Evolutionary conservation across 2,113 vertebrate genomes (phyloP), one percentile per base, ranked within the genome.

Genomic region (Trematocara nigrifrons): DNA sequence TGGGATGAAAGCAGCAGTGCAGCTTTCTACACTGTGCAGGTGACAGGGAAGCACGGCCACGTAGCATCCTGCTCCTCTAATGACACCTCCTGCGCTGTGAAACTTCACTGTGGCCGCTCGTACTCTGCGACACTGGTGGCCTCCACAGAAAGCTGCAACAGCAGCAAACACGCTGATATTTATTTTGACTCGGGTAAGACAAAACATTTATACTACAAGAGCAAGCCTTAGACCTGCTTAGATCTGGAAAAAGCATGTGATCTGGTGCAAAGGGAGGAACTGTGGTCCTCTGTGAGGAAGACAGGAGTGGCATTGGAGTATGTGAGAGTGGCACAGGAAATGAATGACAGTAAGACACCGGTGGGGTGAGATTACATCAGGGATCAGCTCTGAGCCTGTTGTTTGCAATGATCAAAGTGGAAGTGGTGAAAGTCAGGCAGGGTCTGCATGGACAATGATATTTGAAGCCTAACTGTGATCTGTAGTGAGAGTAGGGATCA

Each of bases 101-200:
- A 82, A n/a, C 91, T 95, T 31, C 47, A 91, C 61, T 95, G 95
- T 18, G 93, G 95, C 31, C 54, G 2, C 22, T 51, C 66, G 1
- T 95, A 96, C 88, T 88, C 78, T 5, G 93, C 94, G 5, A 87
- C 91, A 4, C 92, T 96, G 83, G 89, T 94, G 77, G 95, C 95
- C 42, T 93, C 94, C 51, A 93, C 94, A 13, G 89, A 87, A 6
- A 90, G 79, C 85, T 95, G 94, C 89, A 94, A 95, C 85, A 94
- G 89, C 84, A 95, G 77, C 33, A 69, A 84, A 64, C 80, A 88
- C 51, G 54, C 74, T 3, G 53, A 85, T 54, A 90, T 95, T 57
- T 3, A n/a, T 3, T 94, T 95, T 81, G 79, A 94, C 15, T 94
- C 95, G 0, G 95, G 94, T 95, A 79, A 91, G 92, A 83, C 2